Evolutionary conservation across 2,888 invertebrate species (phyloP), one percentile per base, ranked within the genome.

Genomic region (Pinctada fucata): DNA sequence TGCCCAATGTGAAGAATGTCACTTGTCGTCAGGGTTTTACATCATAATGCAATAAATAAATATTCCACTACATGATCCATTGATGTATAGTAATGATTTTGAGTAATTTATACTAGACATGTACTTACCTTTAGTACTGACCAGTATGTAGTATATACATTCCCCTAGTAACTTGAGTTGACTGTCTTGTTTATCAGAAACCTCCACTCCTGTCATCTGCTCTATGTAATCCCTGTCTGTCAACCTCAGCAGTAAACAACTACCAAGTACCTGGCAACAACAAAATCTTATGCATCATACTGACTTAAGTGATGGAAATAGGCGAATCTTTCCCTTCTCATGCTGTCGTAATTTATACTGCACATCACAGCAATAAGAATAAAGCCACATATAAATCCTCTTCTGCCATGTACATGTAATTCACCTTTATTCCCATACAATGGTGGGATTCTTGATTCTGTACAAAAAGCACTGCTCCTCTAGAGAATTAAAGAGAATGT

Each of bases 91-190:
- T 31, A 31, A 31, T 31, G 1, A 31, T 31, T 31, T 31, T 31
- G 31, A 31, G 31, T 31, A 31, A 1, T 31, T 31, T 1, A 31
- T 31, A 31, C 31, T 31, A 31, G 31, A 31, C 31, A 31, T 31
- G 31, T 31, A 31, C 68, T 45, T 82, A 89, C 89, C 87, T 88
- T 88, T 89, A 13, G 87, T 86, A 71, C 85, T 86, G 13, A 89
- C 87, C n/a, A 91, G 82, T 0, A 90, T 85, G 80, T 89, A 85
- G 76, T 90, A 91, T 49, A 89, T 81, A 86, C 89, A 89, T 67
- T 91, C 91, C 1, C 89, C 87, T 51, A 91, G 75, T 73, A 86
- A 81, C 6, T 73, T 82, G 10, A 91, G 84, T 31, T 86, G 83
- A 6, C 89, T 86, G 69, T 83, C 80, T n/a, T 86, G 81, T 3